These are phyloP conservation scores for Norana najaformis DNA, from an alignment of 2,888 invertebrate genomes.

Conservation along the genomic window DNA sequence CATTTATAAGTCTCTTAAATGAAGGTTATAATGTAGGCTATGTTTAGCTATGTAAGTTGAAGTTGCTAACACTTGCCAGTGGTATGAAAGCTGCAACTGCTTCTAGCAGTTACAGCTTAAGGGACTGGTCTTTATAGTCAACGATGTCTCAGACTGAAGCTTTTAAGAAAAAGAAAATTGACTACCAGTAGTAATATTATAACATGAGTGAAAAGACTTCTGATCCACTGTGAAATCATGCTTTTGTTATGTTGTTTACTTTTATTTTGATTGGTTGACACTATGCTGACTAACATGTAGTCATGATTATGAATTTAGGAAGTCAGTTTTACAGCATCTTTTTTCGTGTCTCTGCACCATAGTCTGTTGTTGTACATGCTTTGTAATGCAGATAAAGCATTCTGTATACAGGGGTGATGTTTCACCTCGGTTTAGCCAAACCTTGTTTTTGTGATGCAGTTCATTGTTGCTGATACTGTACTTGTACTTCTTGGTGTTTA, in stretches of 20 bases:
- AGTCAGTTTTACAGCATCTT: neutral
- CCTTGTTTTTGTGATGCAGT: neutral
- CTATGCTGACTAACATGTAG: neutral
- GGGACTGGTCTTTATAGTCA: neutral
- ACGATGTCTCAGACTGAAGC: neutral
- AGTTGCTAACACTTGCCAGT: neutral
- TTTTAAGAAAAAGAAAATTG: neutral
- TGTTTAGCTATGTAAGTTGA: too few relatives aligned
- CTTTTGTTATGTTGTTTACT: too few relatives aligned
- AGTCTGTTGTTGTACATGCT: neutral
- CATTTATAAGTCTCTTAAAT: too few relatives aligned
- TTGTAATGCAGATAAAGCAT: neutral
- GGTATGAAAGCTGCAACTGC: neutral
- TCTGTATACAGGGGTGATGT: neutral
- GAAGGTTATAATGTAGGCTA: too few relatives aligned
- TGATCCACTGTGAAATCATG: neutral
- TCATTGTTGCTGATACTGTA: neutral
- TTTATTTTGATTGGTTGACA: too few relatives aligned
- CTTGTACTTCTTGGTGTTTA: neutral
- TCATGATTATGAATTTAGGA: neutral
- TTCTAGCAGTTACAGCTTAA: too few relatives aligned
- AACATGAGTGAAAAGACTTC: neutral
- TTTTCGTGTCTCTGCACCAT: neutral
- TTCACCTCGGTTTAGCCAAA: neutral
- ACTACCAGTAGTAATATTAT: neutral